These are phyloP conservation scores for Herminia tarsipennalis DNA, from an alignment of 2,888 invertebrate species.

Conservation along the genomic window DNA sequence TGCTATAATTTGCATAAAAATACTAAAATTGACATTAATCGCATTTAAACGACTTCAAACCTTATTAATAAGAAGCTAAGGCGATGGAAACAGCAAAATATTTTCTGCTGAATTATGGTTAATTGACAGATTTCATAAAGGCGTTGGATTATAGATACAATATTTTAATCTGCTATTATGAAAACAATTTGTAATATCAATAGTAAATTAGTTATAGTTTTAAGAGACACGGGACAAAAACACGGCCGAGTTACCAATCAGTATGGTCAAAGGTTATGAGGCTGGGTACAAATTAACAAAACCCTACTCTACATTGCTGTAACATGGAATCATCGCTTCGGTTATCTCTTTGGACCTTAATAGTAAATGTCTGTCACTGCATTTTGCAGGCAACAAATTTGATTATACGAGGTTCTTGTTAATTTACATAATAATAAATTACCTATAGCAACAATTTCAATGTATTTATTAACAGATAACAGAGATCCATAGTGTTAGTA, in stretches of 20 bases:
- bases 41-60: conserved; percentile 10
- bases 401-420: too few relatives aligned
- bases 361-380: too few relatives aligned
- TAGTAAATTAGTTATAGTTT: conserved; percentile 26
- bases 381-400: too few relatives aligned
- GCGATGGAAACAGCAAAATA: not conserved
- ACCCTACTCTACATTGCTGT: too few relatives aligned
- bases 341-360: too few relatives aligned
- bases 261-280: not conserved
- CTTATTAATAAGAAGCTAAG: conserved; percentile 2
- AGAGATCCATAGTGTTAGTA: too few relatives aligned
- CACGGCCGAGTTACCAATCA: not conserved
- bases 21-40: conserved; percentile 1
- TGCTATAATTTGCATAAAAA: conserved; percentile 21
- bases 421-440: too few relatives aligned
- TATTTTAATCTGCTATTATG: conserved; percentile 27
- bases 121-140: conserved; percentile 24
- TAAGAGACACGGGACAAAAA: conserved; percentile 4
- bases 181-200: conserved; percentile 21
- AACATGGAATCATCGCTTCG: too few relatives aligned
- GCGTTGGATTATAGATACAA: conserved; percentile 8
- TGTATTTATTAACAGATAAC: too few relatives aligned
- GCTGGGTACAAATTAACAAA: not conserved
- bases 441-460: too few relatives aligned
- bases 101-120: conserved; percentile 11